Evolutionary conservation across 1,140 invertebrate genomes (phyloP).

Genomic region (Drosophila equinoxialis): DNA sequence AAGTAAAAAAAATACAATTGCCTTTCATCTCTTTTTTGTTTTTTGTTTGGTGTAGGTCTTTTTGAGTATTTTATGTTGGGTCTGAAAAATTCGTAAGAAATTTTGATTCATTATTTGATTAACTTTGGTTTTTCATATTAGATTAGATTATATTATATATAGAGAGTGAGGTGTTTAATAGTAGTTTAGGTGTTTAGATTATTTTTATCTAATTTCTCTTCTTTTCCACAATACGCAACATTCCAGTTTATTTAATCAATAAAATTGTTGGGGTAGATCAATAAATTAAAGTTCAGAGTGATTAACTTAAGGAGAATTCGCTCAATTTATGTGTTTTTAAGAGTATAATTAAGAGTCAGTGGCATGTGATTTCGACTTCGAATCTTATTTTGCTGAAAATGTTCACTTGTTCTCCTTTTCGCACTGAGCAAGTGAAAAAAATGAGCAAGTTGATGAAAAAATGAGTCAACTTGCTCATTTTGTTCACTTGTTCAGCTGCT

Average conservation of each 20-base stretch:
- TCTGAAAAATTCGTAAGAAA: not conserved
- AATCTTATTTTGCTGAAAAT: too few species aligned
- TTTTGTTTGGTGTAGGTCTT: not conserved
- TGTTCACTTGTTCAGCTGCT: too few species aligned
- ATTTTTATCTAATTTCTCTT: not conserved
- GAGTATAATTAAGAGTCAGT: too few species aligned
- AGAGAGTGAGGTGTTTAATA: not conserved
- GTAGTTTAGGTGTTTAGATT: constrained; percentile 8
- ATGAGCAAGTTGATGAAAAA: too few species aligned
- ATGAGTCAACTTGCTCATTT: too few species aligned
- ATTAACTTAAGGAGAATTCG: too few species aligned
- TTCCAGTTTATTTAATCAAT: not conserved
- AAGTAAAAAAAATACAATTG: constrained; percentile 45
- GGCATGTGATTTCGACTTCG: too few species aligned
- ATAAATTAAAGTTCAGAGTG: too few species aligned
- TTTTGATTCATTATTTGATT: not conserved
- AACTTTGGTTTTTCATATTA: not conserved
- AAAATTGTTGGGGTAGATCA: too few species aligned
- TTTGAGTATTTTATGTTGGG: not conserved
- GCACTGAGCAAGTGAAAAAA: too few species aligned
- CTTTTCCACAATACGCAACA: not conserved
- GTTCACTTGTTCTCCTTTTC: too few species aligned
- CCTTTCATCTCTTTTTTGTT: not conserved
- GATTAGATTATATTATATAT: not conserved
- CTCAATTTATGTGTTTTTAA: too few species aligned